Conservation (phyloP, 2,113 vertebrate species). For the Alouatta palliata region DNA sequence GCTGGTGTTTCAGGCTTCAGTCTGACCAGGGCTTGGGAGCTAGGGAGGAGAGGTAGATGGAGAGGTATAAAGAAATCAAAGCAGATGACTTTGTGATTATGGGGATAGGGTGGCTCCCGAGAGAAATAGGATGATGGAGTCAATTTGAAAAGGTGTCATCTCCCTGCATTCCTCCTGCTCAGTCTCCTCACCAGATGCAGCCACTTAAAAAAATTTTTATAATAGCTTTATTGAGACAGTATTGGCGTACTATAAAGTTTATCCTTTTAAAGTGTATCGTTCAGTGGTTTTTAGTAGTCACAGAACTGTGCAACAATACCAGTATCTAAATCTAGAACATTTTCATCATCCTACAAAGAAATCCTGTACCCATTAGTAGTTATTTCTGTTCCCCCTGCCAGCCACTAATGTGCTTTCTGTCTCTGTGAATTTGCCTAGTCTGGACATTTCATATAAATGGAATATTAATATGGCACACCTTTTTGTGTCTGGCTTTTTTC, state of each 20-base stretch:
- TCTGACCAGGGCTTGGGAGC: not conserved
- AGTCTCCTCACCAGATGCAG: not conserved
- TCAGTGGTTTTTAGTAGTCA: not conserved
- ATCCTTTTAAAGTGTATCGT: not conserved
- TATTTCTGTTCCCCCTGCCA: not conserved
- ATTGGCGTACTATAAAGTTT: not conserved
- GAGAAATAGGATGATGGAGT: not conserved
- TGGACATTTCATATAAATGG: not conserved
- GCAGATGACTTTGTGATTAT: not conserved
- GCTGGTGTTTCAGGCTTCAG: not conserved
- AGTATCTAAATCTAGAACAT: not conserved
- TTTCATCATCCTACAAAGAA: not conserved
- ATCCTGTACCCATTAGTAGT: not conserved
- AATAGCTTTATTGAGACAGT: not conserved
- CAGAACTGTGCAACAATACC: not conserved
- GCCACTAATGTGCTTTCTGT: not conserved
- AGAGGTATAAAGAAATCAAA: fast-evolving
- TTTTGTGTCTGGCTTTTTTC: not conserved
- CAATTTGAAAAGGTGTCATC: not conserved
- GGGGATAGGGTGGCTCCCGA: not conserved
- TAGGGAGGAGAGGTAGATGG: not conserved
- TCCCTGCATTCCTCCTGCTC: too few species aligned
- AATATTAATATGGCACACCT: not conserved
- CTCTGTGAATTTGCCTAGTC: not conserved
- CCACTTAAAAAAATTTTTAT: not conserved